A percentile compares a stretch with the other conserved stretches of the same genome.
Evolutionary conservation across 2,113 vertebrate genomes (phyloP).

Genomic region (Corythoichthys haematopterus): DNA sequence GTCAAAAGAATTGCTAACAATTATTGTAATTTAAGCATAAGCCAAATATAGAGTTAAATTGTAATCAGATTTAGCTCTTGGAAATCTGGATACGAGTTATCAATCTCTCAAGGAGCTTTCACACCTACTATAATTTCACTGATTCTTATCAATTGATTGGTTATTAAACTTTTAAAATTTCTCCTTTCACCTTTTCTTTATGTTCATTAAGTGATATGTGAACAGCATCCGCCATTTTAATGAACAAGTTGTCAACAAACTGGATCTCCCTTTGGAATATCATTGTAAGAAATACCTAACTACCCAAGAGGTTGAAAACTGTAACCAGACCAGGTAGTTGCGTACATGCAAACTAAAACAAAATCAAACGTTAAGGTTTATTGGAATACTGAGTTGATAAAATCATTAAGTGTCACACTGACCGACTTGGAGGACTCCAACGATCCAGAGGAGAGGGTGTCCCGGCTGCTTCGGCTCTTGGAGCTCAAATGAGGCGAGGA

Average conservation of each 20-base stretch:
- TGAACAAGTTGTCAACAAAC: not conserved
- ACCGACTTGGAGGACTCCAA: slow-evolving; percentile 88
- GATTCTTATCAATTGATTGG: not conserved
- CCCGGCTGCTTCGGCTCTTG: slow-evolving; percentile 87
- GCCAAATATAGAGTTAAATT: not conserved
- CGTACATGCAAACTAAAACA: not conserved
- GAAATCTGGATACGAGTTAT: not conserved
- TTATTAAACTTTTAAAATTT: not conserved
- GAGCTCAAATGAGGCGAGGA: slow-evolving; percentile 91
- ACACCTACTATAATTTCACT: not conserved
- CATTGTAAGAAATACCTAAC: not conserved
- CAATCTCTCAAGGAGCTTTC: not conserved
- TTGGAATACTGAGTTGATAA: not conserved
- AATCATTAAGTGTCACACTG: slow-evolving; percentile 26
- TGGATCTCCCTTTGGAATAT: not conserved
- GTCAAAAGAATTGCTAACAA: slow-evolving; percentile 23
- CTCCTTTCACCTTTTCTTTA: not conserved
- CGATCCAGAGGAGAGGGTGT: slow-evolving; percentile 81
- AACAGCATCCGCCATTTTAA: not conserved
- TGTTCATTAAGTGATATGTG: no score
- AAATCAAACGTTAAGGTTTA: not conserved
- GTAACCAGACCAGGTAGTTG: not conserved
- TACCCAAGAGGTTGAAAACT: not conserved
- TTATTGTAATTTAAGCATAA: slow-evolving; percentile 9
- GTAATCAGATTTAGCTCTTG: not conserved